Percentiles rank a stretch among this genome's conserved stretches.
Evolutionary conservation across 2,888 invertebrate species (phyloP).

Genomic region (Tetranychus truncatus): DNA sequence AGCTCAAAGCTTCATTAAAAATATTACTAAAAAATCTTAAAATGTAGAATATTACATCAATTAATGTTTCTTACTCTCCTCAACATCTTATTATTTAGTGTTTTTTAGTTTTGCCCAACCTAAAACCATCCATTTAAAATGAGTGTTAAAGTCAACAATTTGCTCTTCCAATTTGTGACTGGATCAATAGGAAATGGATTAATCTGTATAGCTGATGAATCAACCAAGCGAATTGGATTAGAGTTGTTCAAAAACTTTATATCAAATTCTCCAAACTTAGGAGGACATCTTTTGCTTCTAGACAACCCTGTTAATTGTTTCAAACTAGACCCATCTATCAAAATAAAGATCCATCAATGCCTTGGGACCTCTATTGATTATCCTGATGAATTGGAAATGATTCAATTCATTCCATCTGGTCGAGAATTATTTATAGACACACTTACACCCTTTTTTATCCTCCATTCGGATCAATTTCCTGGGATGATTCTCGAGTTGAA

Average conservation of each 20-base stretch:
- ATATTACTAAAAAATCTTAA: constrained; percentile 1
- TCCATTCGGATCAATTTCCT: neutral
- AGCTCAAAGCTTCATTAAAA: constrained; percentile 11
- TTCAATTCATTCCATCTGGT: neutral
- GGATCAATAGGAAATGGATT: neutral
- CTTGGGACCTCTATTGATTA: neutral
- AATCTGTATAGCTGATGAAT: neutral
- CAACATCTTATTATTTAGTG: neutral
- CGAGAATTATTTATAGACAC: constrained; percentile 3
- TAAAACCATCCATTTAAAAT: neutral
- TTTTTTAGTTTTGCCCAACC: neutral
- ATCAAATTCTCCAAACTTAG: neutral
- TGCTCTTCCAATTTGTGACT: neutral
- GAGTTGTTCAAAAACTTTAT: neutral
- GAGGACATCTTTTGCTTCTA: neutral
- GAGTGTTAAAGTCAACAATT: constrained; percentile 3
- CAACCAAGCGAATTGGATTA: neutral
- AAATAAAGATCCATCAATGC: neutral
- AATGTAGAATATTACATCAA: neutral
- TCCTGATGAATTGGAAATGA: neutral
- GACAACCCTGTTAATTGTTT: neutral
- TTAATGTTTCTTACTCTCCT: neutral
- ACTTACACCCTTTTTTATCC: neutral
- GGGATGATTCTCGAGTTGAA: neutral
- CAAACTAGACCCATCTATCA: neutral